Conservation (phyloP, 2,113 vertebrate genomes). For the Ctenodactylus gundi region DNA sequence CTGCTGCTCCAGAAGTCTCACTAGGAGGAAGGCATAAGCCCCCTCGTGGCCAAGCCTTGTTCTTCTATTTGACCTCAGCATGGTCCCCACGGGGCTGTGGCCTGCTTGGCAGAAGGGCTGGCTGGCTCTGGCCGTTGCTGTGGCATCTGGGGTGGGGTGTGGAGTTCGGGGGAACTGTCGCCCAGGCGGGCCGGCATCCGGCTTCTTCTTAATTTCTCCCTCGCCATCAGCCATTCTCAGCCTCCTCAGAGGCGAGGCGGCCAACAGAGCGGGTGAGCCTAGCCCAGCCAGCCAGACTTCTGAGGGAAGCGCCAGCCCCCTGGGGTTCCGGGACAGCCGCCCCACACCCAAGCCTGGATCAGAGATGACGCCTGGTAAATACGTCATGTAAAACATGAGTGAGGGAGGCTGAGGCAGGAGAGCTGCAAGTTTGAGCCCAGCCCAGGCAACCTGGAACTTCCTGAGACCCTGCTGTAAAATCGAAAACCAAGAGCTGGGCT, state of each 20-base stretch:
- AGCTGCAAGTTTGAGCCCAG: too few species aligned
- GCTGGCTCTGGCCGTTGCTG: not conserved
- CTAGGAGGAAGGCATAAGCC: not conserved
- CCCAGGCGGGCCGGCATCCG: not conserved
- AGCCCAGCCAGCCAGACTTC: not conserved
- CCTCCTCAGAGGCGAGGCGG: not conserved
- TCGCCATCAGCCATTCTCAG: not conserved
- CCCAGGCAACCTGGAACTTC: too few species aligned
- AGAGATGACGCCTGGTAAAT: fast-evolving
- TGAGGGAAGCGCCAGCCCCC: not conserved
- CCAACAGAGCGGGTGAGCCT: not conserved
- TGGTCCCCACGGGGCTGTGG: too few species aligned
- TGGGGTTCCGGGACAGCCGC: not conserved
- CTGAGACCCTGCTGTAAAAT: too few species aligned
- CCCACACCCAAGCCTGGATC: not conserved
- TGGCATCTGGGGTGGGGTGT: not conserved
- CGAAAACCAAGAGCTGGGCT: too few species aligned
- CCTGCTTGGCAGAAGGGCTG: not conserved
- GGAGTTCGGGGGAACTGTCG: not conserved
- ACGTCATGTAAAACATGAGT: not conserved
- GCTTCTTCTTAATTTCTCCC: not conserved
- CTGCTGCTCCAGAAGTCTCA: not conserved
- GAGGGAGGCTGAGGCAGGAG: not conserved
- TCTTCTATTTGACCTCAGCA: not conserved
- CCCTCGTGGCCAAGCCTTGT: not conserved